Evolutionary conservation across 2,113 vertebrate genomes (phyloP), one percentile per base, ranked within the genome.

Genomic region (Macaca nemestrina): DNA sequence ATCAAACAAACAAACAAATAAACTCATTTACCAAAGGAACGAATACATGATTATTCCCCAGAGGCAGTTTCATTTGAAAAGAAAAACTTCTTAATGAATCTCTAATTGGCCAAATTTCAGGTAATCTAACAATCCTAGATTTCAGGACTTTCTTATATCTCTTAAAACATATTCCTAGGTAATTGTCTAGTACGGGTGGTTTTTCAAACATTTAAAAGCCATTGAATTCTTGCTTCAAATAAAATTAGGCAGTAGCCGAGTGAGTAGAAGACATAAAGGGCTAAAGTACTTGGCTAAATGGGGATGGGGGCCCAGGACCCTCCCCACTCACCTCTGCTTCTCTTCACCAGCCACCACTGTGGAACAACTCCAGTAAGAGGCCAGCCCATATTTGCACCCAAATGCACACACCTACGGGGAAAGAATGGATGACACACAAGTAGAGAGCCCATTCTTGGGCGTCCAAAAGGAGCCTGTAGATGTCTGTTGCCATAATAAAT

Each of bases 31-130:
- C 75, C 25, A 61, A 94, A 96, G 85, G 79, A 73, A 89, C 75
- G 32, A 94, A 81, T 82, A 85, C 88, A 70, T 89, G 55, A 86
- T 79, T 88, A 90, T 61, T 89, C 92, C 43, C 67, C 8, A 2
- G 35, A 88, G 70, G 75, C 50, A 83, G 78, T 70, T 85, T 45
- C 45, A 70, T 64, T 94, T 95, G 57, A 79, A 97, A 94, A 97
- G 76, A 90, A 93, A 96, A 70, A 2, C 23, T 93, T 95, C 55
- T 75, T 59, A 91, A 57, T n/a, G 59, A 96, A 95, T 80, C 30
- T 75, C 59, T 86, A 95, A 95, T 88, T 81, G 78, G 35, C 75
- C 80, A 94, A 81, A 95, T 93, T 88, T 97, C 88, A 97, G 89
- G 81, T 72, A 93, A 81, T 85, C 25, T 85, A 84, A 80, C 64